Percentiles rank a stretch among this genome's conserved stretches.
These are phyloP conservation scores for Melanargia galathea DNA, from an alignment of 2,888 invertebrate species.

Conservation along the genomic window DNA sequence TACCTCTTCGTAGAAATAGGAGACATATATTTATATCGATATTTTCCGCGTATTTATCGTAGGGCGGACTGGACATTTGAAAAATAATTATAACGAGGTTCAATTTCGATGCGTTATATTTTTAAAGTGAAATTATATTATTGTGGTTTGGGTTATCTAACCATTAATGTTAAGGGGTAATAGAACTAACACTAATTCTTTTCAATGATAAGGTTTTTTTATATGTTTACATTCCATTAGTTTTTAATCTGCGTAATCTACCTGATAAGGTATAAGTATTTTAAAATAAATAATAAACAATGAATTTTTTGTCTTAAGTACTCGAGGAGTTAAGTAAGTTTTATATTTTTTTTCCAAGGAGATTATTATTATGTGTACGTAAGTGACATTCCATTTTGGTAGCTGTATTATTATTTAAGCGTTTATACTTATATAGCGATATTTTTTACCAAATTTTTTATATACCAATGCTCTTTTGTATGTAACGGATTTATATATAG, in stretches of 20 bases:
- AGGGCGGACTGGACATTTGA: conserved; percentile 17
- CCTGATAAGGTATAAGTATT: conserved; percentile 48
- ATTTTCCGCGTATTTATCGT: conserved; percentile 11
- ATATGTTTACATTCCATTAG: conserved; percentile 71
- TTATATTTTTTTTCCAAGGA: conserved; percentile 54
- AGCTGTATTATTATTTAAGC: conserved; percentile 71
- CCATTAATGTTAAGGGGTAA: conserved; percentile 71
- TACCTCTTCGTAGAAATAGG: conserved; percentile 36
- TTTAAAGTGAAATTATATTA: conserved; percentile 55
- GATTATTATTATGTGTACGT: conserved; percentile 63
- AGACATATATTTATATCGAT: background rate
- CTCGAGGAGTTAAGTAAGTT: conserved; percentile 47
- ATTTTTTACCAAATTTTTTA: conserved; percentile 77
- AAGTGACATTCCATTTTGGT: conserved; percentile 66
- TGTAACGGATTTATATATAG: conserved; percentile 48
- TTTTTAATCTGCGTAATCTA: conserved; percentile 66
- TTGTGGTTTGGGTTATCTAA: conserved; percentile 76
- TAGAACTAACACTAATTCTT: conserved; percentile 65
- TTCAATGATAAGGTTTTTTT: conserved; percentile 53
- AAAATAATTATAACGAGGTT: conserved; percentile 12
- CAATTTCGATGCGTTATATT: conserved; percentile 28
- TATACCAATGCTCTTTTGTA: conserved; percentile 77
- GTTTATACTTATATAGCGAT: conserved; percentile 64
- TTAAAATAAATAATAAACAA: conserved; percentile 41
- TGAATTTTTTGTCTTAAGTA: conserved; percentile 48